Evolutionary conservation across 2,888 invertebrate species (phyloP).

Genomic region (Nomada flava): DNA sequence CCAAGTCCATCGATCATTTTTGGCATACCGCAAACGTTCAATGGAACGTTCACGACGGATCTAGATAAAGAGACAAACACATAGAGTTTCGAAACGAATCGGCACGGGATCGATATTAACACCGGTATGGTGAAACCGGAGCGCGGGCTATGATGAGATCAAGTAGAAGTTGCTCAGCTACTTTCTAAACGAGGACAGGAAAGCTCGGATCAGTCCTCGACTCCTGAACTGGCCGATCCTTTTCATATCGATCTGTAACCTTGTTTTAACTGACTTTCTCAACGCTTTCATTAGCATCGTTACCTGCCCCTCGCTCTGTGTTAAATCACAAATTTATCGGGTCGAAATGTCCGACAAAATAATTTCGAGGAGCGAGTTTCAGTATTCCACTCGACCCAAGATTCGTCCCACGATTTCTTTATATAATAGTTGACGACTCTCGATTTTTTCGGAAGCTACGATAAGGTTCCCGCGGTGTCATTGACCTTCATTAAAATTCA

Average conservation of each 20-base stretch:
- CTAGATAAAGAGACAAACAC: constrained; percentile 32
- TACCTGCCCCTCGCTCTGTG: no score
- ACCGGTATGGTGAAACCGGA: constrained; percentile 68
- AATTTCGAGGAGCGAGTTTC: neutral
- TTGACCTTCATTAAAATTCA: constrained; percentile 61
- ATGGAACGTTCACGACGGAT: neutral
- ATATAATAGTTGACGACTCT: neutral
- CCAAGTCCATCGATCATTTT: no score
- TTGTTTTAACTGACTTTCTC: constrained; percentile 9
- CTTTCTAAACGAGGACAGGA: constrained; percentile 75
- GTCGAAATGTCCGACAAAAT: no score
- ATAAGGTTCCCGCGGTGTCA: constrained; percentile 35
- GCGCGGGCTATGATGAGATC: constrained; percentile 53
- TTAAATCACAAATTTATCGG: no score
- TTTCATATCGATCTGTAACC: constrained; percentile 1
- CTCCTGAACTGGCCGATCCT: constrained; percentile 13
- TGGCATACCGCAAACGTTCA: neutral
- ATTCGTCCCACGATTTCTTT: neutral
- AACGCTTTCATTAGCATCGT: no score
- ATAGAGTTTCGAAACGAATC: constrained; percentile 58
- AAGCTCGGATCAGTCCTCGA: constrained; percentile 59
- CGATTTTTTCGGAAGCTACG: neutral
- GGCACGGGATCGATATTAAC: constrained; percentile 40
- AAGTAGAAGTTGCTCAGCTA: constrained; percentile 72
- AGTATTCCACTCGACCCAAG: neutral